Conservation (phyloP, 2,113 vertebrate genomes). For the Chloroceryle aenea region DNA sequence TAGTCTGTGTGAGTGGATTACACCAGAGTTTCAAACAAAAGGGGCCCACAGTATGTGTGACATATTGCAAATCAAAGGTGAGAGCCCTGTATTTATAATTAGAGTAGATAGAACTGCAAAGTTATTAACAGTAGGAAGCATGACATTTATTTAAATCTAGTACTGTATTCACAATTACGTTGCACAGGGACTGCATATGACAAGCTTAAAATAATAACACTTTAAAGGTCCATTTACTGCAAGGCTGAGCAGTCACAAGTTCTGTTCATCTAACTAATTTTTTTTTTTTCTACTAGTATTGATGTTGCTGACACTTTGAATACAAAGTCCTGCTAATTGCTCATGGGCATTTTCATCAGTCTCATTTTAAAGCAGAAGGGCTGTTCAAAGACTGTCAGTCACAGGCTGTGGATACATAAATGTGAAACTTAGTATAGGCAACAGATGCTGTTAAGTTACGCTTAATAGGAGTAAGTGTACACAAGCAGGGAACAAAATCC, state of each 20-base stretch:
- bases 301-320: background rate
- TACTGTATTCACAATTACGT: background rate
- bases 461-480: background rate
- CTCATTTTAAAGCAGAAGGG: background rate
- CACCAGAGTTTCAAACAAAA: background rate
- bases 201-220: constrained; percentile 42
- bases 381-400: background rate
- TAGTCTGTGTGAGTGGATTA: background rate
- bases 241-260: background rate
- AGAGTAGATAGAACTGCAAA: constrained; percentile 13
- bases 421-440: background rate
- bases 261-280: background rate
- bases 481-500: background rate
- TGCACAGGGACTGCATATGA: background rate
- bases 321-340: background rate
- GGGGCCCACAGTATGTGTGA: background rate
- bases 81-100: constrained; percentile 28
- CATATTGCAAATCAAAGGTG: background rate
- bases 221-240: constrained; percentile 27
- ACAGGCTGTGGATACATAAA: background rate
- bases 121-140: constrained; percentile 25
- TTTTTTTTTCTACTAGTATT: background rate
- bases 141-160: constrained; percentile 39
- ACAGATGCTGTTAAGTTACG: background rate
- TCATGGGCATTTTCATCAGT: background rate